These are phyloP conservation scores for Apodemus speciosus DNA, from an alignment of 2,113 vertebrate species.

Conservation along the genomic window DNA sequence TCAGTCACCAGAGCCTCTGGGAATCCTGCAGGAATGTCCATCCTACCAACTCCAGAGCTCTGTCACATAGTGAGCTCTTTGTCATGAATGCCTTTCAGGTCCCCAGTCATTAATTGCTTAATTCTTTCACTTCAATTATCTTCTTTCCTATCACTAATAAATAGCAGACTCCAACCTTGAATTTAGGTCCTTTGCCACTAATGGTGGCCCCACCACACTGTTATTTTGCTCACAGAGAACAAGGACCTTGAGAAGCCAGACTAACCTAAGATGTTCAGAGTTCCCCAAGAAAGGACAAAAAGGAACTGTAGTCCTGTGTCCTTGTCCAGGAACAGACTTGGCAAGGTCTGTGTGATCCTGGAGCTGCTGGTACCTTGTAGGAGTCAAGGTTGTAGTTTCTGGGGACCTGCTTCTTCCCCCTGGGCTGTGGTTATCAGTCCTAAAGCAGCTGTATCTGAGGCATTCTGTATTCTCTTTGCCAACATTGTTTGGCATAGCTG, in stretches of 20 bases:
- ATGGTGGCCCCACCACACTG: not conserved
- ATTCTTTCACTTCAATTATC: not conserved
- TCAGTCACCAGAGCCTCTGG: not conserved
- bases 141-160: not conserved
- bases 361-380: too few relatives aligned
- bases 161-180: not conserved
- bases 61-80: not conserved
- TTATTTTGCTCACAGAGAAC: not conserved
- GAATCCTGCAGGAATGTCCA: not conserved
- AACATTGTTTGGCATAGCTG: not conserved
- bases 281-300: not conserved
- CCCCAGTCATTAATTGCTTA: not conserved
- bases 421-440: not conserved
- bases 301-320: not conserved
- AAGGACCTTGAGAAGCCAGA: not conserved
- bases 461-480: not conserved
- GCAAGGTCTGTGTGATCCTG: not conserved
- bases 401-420: too few relatives aligned
- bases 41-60: not conserved
- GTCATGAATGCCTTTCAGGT: rapidly evolving
- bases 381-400: not conserved
- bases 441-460: not conserved
- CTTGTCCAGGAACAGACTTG: not conserved
- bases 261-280: not conserved
- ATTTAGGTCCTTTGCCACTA: not conserved